These are phyloP conservation scores for Saguinus imperator DNA, from an alignment of 2,113 vertebrate species.

Conservation along the genomic window DNA sequence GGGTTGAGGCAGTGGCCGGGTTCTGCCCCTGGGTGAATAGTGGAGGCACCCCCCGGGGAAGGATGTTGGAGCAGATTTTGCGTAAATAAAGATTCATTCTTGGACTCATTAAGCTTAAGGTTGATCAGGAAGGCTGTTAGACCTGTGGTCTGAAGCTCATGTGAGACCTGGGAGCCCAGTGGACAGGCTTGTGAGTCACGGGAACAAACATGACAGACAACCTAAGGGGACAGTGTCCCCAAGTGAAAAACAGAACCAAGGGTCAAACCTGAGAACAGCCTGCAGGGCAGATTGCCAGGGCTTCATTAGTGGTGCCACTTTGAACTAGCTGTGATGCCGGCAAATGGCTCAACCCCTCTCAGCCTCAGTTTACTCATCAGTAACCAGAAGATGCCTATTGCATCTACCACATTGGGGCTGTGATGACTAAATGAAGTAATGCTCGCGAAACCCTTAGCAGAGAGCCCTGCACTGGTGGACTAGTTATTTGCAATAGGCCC, in stretches of 20 bases:
- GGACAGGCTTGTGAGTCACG: background rate
- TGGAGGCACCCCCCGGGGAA: background rate
- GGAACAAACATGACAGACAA: background rate
- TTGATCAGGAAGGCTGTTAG: background rate
- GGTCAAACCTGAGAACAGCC: background rate
- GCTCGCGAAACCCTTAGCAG: background rate
- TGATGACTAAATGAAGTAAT: background rate
- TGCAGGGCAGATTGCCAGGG: background rate
- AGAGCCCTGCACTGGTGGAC: background rate
- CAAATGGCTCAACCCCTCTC: background rate
- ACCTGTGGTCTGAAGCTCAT: background rate
- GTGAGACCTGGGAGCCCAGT: background rate
- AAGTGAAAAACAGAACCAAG: background rate
- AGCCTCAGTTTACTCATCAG: background rate
- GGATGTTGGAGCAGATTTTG: background rate
- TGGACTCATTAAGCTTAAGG: background rate
- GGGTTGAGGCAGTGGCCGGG: background rate
- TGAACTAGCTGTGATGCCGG: background rate
- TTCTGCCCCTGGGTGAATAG: background rate
- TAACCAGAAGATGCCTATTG: background rate
- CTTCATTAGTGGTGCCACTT: background rate
- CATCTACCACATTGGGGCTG: background rate
- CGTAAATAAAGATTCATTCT: background rate
- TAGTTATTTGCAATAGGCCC: background rate
- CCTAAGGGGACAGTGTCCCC: background rate